Percentiles rank a stretch among this genome's conserved stretches.
Conservation (phyloP, 2,888 invertebrate genomes). For the Andricus curvator region DNA sequence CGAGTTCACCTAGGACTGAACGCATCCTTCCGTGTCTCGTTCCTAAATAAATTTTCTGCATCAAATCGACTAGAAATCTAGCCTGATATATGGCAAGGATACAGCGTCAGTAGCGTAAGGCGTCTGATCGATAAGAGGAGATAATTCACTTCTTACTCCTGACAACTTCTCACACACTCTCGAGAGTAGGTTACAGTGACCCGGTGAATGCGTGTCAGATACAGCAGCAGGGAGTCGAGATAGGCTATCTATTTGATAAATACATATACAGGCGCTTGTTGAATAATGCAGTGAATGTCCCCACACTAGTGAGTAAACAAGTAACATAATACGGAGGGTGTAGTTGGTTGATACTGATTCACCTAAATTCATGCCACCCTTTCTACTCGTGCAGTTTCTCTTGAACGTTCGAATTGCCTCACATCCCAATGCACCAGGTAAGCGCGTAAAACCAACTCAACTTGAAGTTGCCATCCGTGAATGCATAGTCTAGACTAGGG, state of each 20-base stretch:
- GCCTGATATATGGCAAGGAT: constrained; percentile 23
- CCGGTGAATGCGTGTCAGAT: constrained; percentile 43
- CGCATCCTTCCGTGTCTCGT: neutral
- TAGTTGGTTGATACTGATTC: constrained; percentile 62
- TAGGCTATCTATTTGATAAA: constrained; percentile 74
- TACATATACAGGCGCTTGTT: constrained; percentile 73
- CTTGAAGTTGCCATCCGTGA: neutral
- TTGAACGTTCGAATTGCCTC: constrained; percentile 49
- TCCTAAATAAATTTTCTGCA: constrained; percentile 14
- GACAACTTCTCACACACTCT: constrained; percentile 20
- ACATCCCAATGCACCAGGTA: constrained; percentile 20
- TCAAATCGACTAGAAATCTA: constrained; percentile 29
- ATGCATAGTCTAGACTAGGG: neutral
- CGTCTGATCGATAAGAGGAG: constrained; percentile 33
- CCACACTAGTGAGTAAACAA: constrained; percentile 66
- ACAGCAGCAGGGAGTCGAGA: constrained; percentile 46
- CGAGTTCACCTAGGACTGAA: neutral
- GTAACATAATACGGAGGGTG: constrained; percentile 65
- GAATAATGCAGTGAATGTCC: constrained; percentile 72
- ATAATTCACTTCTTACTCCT: constrained; percentile 40
- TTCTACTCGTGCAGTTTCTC: constrained; percentile 49
- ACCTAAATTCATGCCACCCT: constrained; percentile 57
- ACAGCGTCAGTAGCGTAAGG: constrained; percentile 6
- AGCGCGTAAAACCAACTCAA: constrained; percentile 31
- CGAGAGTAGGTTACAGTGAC: constrained; percentile 25